Base-by-base conservation (phyloP, 2,113 vertebrate genomes). In the Loxodonta africana region DNA sequence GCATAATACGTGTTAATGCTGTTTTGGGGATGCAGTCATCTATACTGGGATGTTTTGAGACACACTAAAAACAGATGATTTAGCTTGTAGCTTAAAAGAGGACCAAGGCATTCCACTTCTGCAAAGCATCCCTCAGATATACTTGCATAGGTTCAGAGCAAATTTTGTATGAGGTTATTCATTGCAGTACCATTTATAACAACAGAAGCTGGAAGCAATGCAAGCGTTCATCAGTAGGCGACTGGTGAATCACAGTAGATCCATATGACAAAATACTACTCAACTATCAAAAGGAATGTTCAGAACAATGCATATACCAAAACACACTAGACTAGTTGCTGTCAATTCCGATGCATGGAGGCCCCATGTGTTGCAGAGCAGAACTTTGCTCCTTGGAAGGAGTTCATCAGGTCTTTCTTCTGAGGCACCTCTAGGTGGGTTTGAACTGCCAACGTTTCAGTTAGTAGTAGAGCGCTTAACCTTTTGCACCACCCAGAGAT, bases 121-220 rank as follows among this genome's bases (percentile, higher is more conserved):
- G 57, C 76, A 83, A 82, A 87, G 48, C 28, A 81, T 83, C 57
- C 77, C 65, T 48, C 48, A 76, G 83, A 83, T 63, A 74, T 17
- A 51, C 23, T 92, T 74, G 51, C 17, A 33, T 3, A 76, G 57
- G 60, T 33, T n/a, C 53, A 53, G 62, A 82, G 76, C 11, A 28
- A 85, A 82, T 87, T 91, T 76, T 95, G 77, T 84, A 44, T 8
- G 51, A 37, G 28, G 9, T 86, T 74, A 62, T 62, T 94, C 25
- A 71, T 1, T 78, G 57, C 4, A 48, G 46, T 26, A 57, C 33
- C n/a, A 48, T 76, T 77, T 95, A 33, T 73, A 76, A 90, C 33
- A 86, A 57, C 30, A 77, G 67, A 88, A 81, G 69, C 20, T 28
- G 20, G 62, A 84, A 95, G 57, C 57, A 53, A 33, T 26, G 53